These are phyloP conservation scores for Megaptera novaeangliae DNA, from an alignment of 2,113 vertebrate genomes.

Conservation along the genomic window DNA sequence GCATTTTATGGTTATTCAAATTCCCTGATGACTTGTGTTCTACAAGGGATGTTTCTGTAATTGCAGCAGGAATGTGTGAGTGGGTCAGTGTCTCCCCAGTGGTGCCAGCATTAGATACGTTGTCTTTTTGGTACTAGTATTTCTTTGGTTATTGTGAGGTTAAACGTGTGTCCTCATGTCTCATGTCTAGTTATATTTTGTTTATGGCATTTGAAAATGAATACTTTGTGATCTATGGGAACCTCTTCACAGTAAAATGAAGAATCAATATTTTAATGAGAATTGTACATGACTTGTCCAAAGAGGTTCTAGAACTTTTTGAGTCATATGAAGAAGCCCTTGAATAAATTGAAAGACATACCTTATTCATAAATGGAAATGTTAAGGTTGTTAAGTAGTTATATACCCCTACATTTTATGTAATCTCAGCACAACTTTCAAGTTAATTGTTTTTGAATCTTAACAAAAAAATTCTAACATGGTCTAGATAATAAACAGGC, in stretches of 20 bases:
- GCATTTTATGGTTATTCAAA: background rate
- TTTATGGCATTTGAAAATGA: slow-evolving; percentile 8
- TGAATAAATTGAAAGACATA: background rate
- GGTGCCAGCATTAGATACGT: background rate
- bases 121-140: background rate
- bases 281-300: background rate
- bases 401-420: background rate
- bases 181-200: background rate
- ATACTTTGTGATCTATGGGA: background rate
- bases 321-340: background rate
- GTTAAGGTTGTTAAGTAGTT: background rate
- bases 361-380: background rate
- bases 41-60: background rate
- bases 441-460: background rate
- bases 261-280: slow-evolving; percentile 1
- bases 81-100: background rate
- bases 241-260: background rate
- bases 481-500: background rate
- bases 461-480: background rate
- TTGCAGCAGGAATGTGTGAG: background rate
- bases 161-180: background rate
- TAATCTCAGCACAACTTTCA: background rate
- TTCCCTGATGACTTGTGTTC: background rate
- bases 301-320: background rate
- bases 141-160: background rate